A percentile compares a stretch with the other conserved stretches of the same genome.
phyloP scores from a whole-genome alignment of 2,797 vertebrate genomes.

The Melanotaenia maccullochi region DNA sequence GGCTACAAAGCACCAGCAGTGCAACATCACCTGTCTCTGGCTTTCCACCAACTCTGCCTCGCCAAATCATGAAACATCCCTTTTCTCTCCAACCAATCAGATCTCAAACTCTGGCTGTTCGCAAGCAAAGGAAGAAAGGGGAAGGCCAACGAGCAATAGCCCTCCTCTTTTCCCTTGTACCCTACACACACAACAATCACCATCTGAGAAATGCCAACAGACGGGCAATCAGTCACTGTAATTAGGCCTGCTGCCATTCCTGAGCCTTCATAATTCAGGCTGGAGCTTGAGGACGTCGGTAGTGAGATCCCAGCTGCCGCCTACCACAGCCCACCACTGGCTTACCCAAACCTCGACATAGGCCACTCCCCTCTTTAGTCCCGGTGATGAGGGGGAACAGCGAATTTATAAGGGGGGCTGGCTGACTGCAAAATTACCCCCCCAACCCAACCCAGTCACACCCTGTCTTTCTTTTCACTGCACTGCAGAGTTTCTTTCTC shows the following conservation, averaged over 20 bases:
- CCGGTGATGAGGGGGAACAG: constrained; percentile 37
- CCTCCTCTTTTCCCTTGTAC: constrained; percentile 60
- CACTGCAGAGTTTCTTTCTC: constrained; percentile 63
- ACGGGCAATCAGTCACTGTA: constrained; percentile 81
- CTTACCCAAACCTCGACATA: constrained; percentile 61
- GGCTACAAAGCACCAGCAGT: constrained; percentile 48
- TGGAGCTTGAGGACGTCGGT: constrained; percentile 68
- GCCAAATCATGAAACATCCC: constrained; percentile 74
- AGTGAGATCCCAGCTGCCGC: constrained; percentile 63
- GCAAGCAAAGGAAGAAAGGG: constrained; percentile 72
- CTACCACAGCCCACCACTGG: constrained; percentile 67
- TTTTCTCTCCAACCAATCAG: constrained; percentile 73
- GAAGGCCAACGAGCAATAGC: constrained; percentile 71
- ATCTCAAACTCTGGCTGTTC: constrained; percentile 67
- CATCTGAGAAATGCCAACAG: constrained; percentile 79
- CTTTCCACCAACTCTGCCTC: constrained; percentile 65
- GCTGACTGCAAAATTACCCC: constrained; percentile 64
- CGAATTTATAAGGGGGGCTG: constrained; percentile 64
- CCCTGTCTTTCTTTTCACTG: constrained; percentile 69
- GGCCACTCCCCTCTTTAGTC: constrained; percentile 57
- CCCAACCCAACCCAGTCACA: constrained; percentile 44
- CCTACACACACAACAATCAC: constrained; percentile 74
- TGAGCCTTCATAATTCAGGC: constrained; percentile 75
- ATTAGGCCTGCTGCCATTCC: constrained; percentile 80
- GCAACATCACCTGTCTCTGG: constrained; percentile 77